Evolutionary conservation across 2,113 vertebrate species (phyloP), one percentile per base, ranked within the genome.

Genomic region (Sorex araneus): DNA sequence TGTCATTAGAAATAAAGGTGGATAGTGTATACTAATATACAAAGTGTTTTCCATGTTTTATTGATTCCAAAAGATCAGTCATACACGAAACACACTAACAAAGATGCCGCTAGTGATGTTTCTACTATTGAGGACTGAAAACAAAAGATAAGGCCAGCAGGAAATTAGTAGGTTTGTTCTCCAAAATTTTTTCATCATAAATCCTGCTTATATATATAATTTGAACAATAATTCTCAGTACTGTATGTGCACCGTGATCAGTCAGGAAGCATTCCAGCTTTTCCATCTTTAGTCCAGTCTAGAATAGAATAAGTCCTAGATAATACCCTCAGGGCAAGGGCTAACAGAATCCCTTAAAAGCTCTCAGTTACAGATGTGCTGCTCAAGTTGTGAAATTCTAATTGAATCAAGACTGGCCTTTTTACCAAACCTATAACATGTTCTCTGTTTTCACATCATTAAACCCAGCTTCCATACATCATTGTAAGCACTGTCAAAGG

Each of bases 401-500:
- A 64, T 34, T 54, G 43, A 82, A 8, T 28, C 28, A 50, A 89
- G 63, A 64, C 12, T 47, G 2, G 8, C 82, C 47, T 30, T 18
- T 82, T 6, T 19, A 57, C 18, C 18, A 60, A 60, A 60, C 21
- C 5, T 23, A 23, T 60, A 60, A 60, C 57, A 60, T 21, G 21
- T 60, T 60, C 18, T 60, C 57, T 60, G 6, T 60, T 60, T 23
- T 60, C 21, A 21, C 19, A 8, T 78, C 27, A 12, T 45, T n/a
- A 84, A 92, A 85, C 16, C 32, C 66, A 78, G 70, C 10, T 57
- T 82, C 57, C 21, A 75, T 2, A 10, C 3, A 10, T 71, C 30
- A 54, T 30, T 92, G 69, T 74, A 63, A 92, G 83, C 67, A 91
- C 16, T 36, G 50, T 8, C 25, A 32, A 76, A 90, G 40, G 78